These are phyloP conservation scores for Stomatorhinus walkeri DNA, from an alignment of 2,797 vertebrate species.

Conservation along the genomic window DNA sequence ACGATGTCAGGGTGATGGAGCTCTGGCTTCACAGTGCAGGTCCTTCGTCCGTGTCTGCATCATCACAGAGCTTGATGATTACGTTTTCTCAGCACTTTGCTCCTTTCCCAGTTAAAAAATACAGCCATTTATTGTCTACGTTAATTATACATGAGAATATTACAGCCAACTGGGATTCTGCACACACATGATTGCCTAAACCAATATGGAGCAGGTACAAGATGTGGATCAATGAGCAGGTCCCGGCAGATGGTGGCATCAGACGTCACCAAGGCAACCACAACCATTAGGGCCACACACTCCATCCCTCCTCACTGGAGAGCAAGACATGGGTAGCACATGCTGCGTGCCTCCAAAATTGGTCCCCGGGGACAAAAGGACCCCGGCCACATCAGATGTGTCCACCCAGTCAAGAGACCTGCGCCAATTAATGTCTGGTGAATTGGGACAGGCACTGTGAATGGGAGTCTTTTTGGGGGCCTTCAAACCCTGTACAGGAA, in stretches of 20 bases:
- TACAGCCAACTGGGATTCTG: slow-evolving; percentile 17
- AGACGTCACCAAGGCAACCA: slow-evolving; percentile 52
- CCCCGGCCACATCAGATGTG: slow-evolving; percentile 30
- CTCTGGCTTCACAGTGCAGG: not conserved
- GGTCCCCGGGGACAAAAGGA: slow-evolving; percentile 50
- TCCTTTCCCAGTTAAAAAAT: not conserved
- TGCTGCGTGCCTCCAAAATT: slow-evolving; percentile 52
- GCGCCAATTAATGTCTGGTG: slow-evolving; percentile 18
- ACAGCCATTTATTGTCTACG: not conserved
- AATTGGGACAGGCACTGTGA: slow-evolving; percentile 25
- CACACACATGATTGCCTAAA: slow-evolving; percentile 39
- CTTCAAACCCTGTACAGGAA: not conserved
- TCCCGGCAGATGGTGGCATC: slow-evolving; percentile 43
- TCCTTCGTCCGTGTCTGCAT: not conserved
- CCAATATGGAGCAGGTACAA: slow-evolving; percentile 41
- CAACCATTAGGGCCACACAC: slow-evolving; percentile 42
- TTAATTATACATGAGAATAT: slow-evolving; percentile 37
- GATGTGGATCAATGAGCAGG: slow-evolving; percentile 35
- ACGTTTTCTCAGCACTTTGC: not conserved
- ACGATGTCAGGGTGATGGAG: not conserved
- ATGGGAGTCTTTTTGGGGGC: not conserved
- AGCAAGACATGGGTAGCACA: slow-evolving; percentile 44
- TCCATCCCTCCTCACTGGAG: slow-evolving; percentile 49
- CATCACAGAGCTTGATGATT: not conserved
- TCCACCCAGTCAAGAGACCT: slow-evolving; percentile 2